Evolutionary conservation across 1,140 invertebrate species (phyloP).

Genomic region (Zaprionus gabonicus): DNA sequence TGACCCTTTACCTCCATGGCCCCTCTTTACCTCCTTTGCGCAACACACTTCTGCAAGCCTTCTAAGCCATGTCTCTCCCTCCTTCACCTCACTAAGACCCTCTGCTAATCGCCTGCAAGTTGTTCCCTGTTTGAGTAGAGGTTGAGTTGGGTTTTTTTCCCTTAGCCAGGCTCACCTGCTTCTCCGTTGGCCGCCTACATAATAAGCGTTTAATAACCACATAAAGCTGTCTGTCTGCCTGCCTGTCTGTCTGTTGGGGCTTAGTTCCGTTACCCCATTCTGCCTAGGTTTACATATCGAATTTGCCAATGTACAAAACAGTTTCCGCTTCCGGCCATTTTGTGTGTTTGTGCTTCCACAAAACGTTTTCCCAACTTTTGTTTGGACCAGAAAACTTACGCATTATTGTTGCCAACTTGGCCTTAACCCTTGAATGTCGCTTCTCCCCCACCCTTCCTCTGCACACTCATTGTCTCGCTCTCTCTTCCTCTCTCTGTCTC

Average conservation of each 20-base stretch:
- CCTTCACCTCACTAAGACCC: background rate
- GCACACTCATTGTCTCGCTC: background rate
- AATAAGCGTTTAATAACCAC: conserved; percentile 56
- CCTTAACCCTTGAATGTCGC: conserved; percentile 45
- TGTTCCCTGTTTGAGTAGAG: conserved; percentile 10
- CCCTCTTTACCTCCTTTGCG: too few relatives aligned
- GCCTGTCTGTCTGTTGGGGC: conserved; percentile 18
- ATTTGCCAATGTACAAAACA: conserved; percentile 57
- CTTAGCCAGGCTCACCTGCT: background rate
- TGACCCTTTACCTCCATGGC: background rate
- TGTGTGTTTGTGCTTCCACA: conserved; percentile 38
- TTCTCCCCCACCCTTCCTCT: background rate
- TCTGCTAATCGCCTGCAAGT: conserved; percentile 46
- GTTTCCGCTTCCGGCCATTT: conserved; percentile 62
- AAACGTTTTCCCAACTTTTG: conserved; percentile 32
- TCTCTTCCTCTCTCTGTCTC: background rate
- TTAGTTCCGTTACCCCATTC: conserved; percentile 27
- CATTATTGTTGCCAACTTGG: conserved; percentile 48
- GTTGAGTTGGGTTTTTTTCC: conserved; percentile 14
- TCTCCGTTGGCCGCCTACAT: conserved; percentile 28
- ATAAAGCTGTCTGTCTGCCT: background rate
- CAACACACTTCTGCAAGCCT: background rate
- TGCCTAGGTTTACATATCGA: conserved; percentile 44
- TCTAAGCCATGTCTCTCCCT: background rate
- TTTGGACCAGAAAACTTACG: conserved; percentile 52